Base-by-base conservation (phyloP, 2,888 invertebrate genomes). In the Tineola bisselliella region DNA sequence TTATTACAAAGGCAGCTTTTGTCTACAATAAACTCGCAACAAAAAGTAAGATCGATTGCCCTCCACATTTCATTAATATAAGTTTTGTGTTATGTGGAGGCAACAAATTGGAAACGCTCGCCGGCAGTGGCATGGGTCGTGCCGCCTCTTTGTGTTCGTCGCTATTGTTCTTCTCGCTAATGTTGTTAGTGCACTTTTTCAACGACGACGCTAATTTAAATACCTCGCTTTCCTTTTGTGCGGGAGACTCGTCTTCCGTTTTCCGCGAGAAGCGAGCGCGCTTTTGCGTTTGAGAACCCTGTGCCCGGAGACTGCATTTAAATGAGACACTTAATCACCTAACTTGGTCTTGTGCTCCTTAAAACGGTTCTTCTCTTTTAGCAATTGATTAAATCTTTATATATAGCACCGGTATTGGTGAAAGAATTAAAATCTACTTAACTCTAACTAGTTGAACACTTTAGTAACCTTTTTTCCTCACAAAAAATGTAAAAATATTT, bases 101-200 rank as follows among this genome's bases (percentile, higher is more conserved):
- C 48, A 17, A 48, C 48, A 48, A 48, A 48, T 48, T 48, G 48
- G 15, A 48, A 48, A 18, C 48, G 18, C 38, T 54, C 54, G 12
- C 54, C 25, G 25, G n/a, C 54, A 25, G 54, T 48, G 48, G 54
- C 12, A 25, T 30, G 72, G 71, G 69, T 68, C 71, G 75, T 73
- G 75, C 75, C 74, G 70, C 74, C 54, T 75, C 80, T 81, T 84
- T 84, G 81, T 86, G 76, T 74, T 70, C 73, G 65, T 66, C 66
- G 70, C 80, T 78, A 84, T 87, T 86, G 84, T 86, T 82, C 82
- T 76, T 72, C 75, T 77, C 72, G 75, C 78, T 86, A 87, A 87
- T 84, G 84, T 84, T 86, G 84, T 87, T 84, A 87, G 82, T 87
- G 83, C 81, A 86, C 82, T 84, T 87, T 84, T 87, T 84, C 80